Percentiles rank a stretch among this genome's conserved stretches.
These are phyloP conservation scores for Chironomus tentans DNA, from an alignment of 2,888 invertebrate species.

Conservation along the genomic window DNA sequence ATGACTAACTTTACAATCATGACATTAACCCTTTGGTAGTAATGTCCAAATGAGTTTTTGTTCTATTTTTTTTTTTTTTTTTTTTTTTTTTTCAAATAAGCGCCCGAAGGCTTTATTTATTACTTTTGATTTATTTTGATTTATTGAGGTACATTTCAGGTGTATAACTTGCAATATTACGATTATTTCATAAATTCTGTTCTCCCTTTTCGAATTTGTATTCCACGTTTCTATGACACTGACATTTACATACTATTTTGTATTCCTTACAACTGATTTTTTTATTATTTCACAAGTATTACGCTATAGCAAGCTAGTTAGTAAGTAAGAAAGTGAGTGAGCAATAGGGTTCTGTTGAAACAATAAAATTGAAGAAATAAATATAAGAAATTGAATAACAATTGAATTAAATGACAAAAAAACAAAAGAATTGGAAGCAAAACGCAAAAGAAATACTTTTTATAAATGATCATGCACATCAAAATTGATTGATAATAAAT, in stretches of 20 bases:
- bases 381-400: not conserved
- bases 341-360: not conserved
- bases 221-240: not conserved
- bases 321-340: not conserved
- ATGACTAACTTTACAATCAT: not conserved
- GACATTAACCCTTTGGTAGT: not conserved
- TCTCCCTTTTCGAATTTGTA: not conserved
- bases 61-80: no score
- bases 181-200: not conserved
- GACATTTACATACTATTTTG: not conserved
- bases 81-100: no score
- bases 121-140: no score
- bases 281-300: no score
- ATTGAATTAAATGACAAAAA: conserved; percentile 2
- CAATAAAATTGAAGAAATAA: not conserved
- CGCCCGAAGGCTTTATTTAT: no score
- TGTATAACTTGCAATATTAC: no score
- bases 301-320: no score
- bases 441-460: not conserved
- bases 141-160: no score
- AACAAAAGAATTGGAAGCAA: not conserved
- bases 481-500: conserved; percentile 26
- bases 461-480: conserved; percentile 15
- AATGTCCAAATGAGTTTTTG: no score
- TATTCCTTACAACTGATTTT: not conserved